Conservation (phyloP, 2,888 invertebrate species). For the Amiota communis region DNA sequence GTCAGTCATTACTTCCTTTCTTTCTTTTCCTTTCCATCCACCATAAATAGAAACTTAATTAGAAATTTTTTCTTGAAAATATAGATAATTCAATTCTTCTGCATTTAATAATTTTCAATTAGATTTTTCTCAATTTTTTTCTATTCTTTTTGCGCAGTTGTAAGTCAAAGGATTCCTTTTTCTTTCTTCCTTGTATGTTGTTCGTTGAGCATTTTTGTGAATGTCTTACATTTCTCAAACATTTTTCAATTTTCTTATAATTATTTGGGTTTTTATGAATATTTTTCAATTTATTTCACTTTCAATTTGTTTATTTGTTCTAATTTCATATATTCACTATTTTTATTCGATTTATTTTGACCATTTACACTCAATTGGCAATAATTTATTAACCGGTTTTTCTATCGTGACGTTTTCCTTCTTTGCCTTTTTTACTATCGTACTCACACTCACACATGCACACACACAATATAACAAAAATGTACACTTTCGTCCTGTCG, state of each 20-base stretch:
- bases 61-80: too few species aligned
- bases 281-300: slow-evolving; percentile 30
- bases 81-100: slow-evolving; percentile 20
- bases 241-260: slow-evolving; percentile 1
- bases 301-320: slow-evolving; percentile 26
- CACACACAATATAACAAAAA: slow-evolving; percentile 3
- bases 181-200: slow-evolving; percentile 33
- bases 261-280: slow-evolving; percentile 13
- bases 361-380: slow-evolving; percentile 58
- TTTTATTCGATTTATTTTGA: slow-evolving; percentile 44
- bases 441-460: slow-evolving; percentile 53
- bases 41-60: too few species aligned
- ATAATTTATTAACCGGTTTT: slow-evolving; percentile 71
- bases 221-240: slow-evolving; percentile 46
- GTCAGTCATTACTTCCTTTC: too few species aligned
- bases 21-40: too few species aligned
- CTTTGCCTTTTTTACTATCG: slow-evolving; percentile 64
- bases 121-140: slow-evolving; percentile 4
- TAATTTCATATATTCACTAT: slow-evolving; percentile 36
- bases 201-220: slow-evolving; percentile 16
- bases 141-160: slow-evolving; percentile 60
- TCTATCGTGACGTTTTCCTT: slow-evolving; percentile 57
- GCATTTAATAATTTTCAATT: slow-evolving; percentile 27
- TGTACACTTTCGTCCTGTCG: slow-evolving; percentile 16
- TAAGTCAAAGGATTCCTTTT: slow-evolving; percentile 42